A percentile compares a stretch with the other conserved stretches of the same genome.
These are phyloP conservation scores for Wasmannia auropunctata DNA, from an alignment of 1,140 invertebrate genomes.

Conservation along the genomic window DNA sequence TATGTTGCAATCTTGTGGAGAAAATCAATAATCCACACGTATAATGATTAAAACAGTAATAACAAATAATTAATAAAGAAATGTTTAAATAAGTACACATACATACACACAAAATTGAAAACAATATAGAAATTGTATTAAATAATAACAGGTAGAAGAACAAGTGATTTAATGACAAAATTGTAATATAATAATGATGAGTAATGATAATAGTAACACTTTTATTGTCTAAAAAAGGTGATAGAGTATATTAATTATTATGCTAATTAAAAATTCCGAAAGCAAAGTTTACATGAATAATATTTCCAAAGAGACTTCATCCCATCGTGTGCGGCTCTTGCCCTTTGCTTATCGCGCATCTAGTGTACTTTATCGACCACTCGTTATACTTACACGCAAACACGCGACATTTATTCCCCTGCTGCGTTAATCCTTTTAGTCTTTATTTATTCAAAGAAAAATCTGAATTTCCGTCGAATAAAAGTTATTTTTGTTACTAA, in stretches of 20 bases:
- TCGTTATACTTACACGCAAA: conserved; percentile 51
- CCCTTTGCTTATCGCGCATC: conserved; percentile 48
- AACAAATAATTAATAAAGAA: neutral
- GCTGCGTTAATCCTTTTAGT: conserved; percentile 34
- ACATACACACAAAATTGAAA: neutral
- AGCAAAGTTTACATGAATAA: conserved; percentile 34
- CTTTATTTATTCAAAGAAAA: conserved; percentile 45
- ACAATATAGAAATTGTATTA: neutral
- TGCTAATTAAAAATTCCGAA: conserved; percentile 39
- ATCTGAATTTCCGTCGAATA: neutral
- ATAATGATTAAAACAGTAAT: neutral
- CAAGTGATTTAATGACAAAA: neutral
- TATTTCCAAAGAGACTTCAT: conserved; percentile 51
- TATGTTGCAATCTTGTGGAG: neutral
- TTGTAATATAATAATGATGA: neutral
- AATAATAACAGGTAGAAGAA: neutral
- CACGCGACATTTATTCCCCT: conserved; percentile 45
- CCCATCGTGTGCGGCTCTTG: conserved; percentile 29
- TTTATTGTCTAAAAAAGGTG: neutral
- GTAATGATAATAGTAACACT: neutral
- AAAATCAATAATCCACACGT: neutral
- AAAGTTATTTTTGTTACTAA: neutral
- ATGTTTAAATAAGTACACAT: neutral
- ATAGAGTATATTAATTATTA: conserved; percentile 27
- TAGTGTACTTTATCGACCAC: conserved; percentile 44